Evolutionary conservation across 2,888 invertebrate genomes (phyloP), one percentile per base, ranked within the genome.

Genomic region (Neuroscelio doddi): DNA sequence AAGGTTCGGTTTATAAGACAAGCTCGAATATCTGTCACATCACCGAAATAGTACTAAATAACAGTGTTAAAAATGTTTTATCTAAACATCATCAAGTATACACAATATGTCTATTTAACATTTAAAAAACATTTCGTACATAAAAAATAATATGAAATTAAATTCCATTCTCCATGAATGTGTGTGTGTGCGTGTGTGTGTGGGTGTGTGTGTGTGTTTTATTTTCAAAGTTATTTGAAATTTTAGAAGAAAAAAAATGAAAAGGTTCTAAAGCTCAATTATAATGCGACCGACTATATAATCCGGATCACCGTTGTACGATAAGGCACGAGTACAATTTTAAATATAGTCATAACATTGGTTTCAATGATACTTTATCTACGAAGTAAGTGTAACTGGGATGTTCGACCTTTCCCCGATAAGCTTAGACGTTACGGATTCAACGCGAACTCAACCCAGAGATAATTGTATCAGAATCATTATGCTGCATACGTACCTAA

Each of bases 351-450:
- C 75, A 74, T 75, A 81, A 80, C 77, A 79, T 78, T 74, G 74
- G 70, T 76, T 75, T 71, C 75, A 73, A 74, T 73, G 78, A 82
- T 82, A 80, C 74, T 75, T 77, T 79, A 80, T 82, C 81, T 73
- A 24, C 49, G 64, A 68, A 75, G 73, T 77, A 78, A 80, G 75
- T 78, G 79, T 80, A 80, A 78, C 79, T 75, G 78, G 74, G 75
- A 81, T 81, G 78, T 80, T 77, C 82, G 83, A 82, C 81, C 81
- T 83, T 81, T 82, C 70, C 63, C 61, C 64, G 82, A 83, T 83
- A 83, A 79, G 65, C 71, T 59, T 74, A 68, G 52, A 67, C 70
- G 71, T 74, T 67, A 64, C 71, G 68, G 67, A 73, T 72, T 67
- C 69, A 57, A 72, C 68, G 55, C 58, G 51, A 70, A 58, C 68